Evolutionary conservation across 1,140 invertebrate genomes (phyloP), one percentile per base, ranked within the genome.

Genomic region (Chymomyza costata): DNA sequence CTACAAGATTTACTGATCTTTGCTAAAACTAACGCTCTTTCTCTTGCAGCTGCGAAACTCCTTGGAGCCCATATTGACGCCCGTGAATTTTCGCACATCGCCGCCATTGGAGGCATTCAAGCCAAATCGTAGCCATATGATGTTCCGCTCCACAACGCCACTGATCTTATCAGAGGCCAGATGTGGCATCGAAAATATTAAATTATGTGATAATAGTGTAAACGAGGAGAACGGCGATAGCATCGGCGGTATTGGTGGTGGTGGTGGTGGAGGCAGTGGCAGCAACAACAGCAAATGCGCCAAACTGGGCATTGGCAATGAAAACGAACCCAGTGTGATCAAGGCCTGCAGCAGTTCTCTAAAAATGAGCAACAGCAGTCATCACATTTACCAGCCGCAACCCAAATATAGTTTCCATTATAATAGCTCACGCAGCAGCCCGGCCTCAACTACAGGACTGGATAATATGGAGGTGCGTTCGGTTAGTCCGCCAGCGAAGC

Each of bases 31-130:
- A 25, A 59, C 8, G n/a, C 7, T 49, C 14, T 49, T 46, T 46
- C 10, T 30, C 51, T 61, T 38, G 10, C 44, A 86, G 86, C 87
- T 91, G 47, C 88, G 90, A 82, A 90, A 91, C 63, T 86, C 92
- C 18, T 84, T 91, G 73, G 86, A 73, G 84, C 84, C 71, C 19
- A 85, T 70, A 73, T 83, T 76, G 81, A 89, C 91, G 49, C 95
- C 95, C 56, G 92, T 96, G 52, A 90, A 94, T 86, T 96, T 96
- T 87, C 90, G 94, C 76, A 93, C 94, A 59, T 95, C 94, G 62
- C 95, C 95, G 55, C 95, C 95, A 65, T 89, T 93, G 71, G 93
- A 95, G 87, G 93, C 93, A 73, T 91, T 94, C 81, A 94, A 93
- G 88, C 93, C 94, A 65, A 88, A 90, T 65, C 87, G 89, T 58